Base-by-base conservation (phyloP, 2,797 vertebrate genomes). In the Channallabes apus region DNA sequence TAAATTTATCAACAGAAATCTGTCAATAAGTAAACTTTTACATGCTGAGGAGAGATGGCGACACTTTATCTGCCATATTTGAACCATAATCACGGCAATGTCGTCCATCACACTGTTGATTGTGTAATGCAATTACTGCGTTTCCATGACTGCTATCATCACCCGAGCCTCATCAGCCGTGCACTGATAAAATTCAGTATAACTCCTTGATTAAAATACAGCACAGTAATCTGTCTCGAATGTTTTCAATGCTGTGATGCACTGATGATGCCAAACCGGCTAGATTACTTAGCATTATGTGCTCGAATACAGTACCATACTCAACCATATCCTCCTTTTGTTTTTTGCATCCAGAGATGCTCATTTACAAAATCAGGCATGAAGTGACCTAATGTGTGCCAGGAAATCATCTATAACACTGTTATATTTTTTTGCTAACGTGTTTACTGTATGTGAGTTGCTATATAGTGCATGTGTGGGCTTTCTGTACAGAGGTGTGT, bases 401-500 rank as follows among this genome's bases (percentile, higher is more conserved):
- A 73, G 58, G 22, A 64, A 75, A 51, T 51, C 12, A 27, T 14
- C 8, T 35, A 24, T 35, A 80, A 54, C 51, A 46, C 29, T 8
- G 27, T 46, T 46, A 9, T 46, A 9, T 46, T 68, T 75, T 38
- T 80, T 62, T 72, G 65, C 68, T 72, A 65, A 41, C 14, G 18
- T 58, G 8, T 86, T 68, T 83, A 29, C 62, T 41, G 56, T 56
- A 15, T 2, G 12, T 51, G 46, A 9, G 2, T 11, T 11, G 9
- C 27, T 54, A 61, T 64, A 82, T 24, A 84, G 72, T 88, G 73
- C 41, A 65, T 80, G 54, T n/a, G 46, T 76, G 71, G 65, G 68
- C 80, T 67, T 84, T 81, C 15, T 62, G 65, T 58, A 35, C 59
- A 83, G 93, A 93, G 94, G 94, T 89, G 86, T 85, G 90, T 93